phyloP scores from a whole-genome alignment of 1,140 invertebrate species.

The Aphelinus certus region DNA sequence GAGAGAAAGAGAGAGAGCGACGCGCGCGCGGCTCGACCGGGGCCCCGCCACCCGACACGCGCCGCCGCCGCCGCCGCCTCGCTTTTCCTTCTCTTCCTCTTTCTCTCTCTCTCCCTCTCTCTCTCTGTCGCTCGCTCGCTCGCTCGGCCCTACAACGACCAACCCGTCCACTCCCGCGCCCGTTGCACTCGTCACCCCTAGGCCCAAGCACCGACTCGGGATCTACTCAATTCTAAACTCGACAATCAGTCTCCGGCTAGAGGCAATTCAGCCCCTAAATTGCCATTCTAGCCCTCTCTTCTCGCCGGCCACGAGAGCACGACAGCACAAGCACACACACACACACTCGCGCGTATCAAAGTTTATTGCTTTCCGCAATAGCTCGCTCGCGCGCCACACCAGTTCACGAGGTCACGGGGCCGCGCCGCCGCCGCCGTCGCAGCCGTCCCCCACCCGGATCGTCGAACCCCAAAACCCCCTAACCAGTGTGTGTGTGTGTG shows the following conservation, averaged over 20 bases:
- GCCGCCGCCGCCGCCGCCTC: not conserved
- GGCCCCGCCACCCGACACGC: not conserved
- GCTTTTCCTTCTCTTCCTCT: conserved; percentile 21
- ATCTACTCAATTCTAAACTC: no score
- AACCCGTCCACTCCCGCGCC: conserved; percentile 5
- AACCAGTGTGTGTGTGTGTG: not conserved
- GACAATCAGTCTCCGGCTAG: not conserved
- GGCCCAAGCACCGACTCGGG: no score
- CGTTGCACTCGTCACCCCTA: not conserved
- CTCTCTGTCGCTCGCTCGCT: conserved; percentile 21
- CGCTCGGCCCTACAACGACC: conserved; percentile 1
- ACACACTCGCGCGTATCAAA: not conserved
- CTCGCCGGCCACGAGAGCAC: conserved; percentile 16
- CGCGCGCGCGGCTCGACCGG: not conserved
- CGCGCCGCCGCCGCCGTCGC: conserved; percentile 15
- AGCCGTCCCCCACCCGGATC: conserved; percentile 7
- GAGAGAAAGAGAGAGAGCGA: conserved; percentile 23
- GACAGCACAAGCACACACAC: no score
- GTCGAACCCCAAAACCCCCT: conserved; percentile 34
- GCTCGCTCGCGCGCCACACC: conserved; percentile 26
- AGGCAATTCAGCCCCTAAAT: conserved; percentile 22
- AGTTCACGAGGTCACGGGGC: conserved; percentile 39
- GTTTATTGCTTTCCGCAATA: conserved; percentile 41
- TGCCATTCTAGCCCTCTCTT: conserved; percentile 29
- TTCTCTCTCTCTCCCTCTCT: not conserved